Conservation (phyloP, 2,797 vertebrate genomes). For the Melanotaenia boesemani region DNA sequence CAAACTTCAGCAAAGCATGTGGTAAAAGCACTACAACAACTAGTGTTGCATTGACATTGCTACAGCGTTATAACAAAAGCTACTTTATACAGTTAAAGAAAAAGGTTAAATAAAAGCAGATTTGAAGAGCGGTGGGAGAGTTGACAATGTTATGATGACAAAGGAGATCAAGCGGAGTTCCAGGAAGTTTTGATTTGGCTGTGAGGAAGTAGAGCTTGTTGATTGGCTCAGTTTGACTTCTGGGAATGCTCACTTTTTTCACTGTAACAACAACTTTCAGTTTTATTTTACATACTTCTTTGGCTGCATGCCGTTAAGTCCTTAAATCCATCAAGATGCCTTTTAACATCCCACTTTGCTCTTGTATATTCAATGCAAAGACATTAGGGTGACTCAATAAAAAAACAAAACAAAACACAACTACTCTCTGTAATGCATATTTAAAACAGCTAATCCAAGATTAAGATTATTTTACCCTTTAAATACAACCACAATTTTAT, state of each 20-base stretch:
- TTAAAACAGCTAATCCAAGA: background rate
- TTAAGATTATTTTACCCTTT: background rate
- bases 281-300: background rate
- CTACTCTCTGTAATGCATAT: background rate
- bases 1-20: slow-evolving; percentile 34
- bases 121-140: background rate
- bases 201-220: background rate
- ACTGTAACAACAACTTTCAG: background rate
- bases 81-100: background rate
- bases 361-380: background rate
- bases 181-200: background rate
- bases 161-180: background rate
- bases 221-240: too few species aligned
- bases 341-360: too few species aligned
- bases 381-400: background rate
- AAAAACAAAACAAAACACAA: background rate
- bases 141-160: background rate
- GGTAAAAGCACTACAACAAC: slow-evolving; percentile 31
- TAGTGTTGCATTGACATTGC: slow-evolving; percentile 1
- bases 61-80: background rate
- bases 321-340: background rate
- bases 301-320: background rate
- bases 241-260: background rate
- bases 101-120: background rate
- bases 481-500: background rate